Conservation (phyloP, 2,797 vertebrate genomes). For the Anniella stebbinsi region DNA sequence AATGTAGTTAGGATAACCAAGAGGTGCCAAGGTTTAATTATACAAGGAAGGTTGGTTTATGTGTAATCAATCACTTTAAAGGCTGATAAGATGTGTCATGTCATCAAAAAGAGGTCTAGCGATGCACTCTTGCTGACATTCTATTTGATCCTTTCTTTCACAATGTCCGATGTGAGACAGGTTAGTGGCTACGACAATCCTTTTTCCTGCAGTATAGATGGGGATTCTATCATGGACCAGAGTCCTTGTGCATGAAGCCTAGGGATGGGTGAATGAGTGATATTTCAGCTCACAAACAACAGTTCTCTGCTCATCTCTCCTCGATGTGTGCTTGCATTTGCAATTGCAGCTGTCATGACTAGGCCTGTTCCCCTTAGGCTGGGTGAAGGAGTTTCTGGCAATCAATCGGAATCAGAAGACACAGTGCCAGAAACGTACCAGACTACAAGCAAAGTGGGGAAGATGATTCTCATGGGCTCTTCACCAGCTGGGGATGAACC, state of each 20-base stretch:
- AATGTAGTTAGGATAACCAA: slow-evolving; percentile 10
- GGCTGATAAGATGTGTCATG: neutral
- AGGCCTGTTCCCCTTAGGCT: no score
- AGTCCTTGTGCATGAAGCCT: rapidly evolving
- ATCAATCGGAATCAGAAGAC: no score
- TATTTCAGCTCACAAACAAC: no score
- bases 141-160: neutral
- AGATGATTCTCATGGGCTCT: no score
- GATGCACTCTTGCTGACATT: neutral
- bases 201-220: rapidly evolving
- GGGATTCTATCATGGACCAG: neutral
- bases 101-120: neutral
- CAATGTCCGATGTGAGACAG: neutral
- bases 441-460: no score
- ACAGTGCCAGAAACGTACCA: no score
- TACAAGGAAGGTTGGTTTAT: slow-evolving; percentile 2
- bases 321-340: no score
- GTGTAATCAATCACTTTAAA: neutral
- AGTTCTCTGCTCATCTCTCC: no score
- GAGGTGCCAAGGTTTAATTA: neutral
- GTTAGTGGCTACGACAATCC: neutral
- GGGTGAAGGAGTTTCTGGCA: no score
- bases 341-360: no score
- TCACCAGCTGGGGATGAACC: no score
- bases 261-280: no score